Conservation (phyloP, 2,888 invertebrate genomes). For the Agrotis puta region DNA sequence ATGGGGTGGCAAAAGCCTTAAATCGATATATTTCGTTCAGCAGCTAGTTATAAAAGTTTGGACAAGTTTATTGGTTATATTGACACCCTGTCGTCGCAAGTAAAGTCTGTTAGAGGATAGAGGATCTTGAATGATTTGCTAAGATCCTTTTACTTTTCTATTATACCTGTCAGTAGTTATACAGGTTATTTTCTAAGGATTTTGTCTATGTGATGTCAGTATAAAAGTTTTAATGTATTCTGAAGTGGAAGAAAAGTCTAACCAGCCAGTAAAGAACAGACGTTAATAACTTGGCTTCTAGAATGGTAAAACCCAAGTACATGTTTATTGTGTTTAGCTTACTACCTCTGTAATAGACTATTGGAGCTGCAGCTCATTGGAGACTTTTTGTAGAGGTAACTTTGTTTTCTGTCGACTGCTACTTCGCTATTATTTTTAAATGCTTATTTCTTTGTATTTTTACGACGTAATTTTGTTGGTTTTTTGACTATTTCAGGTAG, state of each 20-base stretch:
- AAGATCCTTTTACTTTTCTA: slow-evolving; percentile 34
- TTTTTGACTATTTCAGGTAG: too few relatives aligned
- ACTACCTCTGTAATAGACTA: too few relatives aligned
- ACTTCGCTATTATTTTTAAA: too few relatives aligned
- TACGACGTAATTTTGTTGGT: too few relatives aligned
- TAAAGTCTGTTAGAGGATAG: slow-evolving; percentile 61
- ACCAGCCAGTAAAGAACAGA: too few relatives aligned
- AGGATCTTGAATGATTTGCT: slow-evolving; percentile 17
- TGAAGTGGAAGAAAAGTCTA: background rate
- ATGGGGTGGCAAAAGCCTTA: slow-evolving; percentile 87
- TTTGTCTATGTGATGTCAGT: background rate
- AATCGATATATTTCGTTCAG: slow-evolving; percentile 88
- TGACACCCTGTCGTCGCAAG: slow-evolving; percentile 81
- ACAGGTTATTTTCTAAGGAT: background rate
- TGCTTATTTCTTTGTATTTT: too few relatives aligned
- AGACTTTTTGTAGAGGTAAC: too few relatives aligned
- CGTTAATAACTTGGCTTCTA: too few relatives aligned
- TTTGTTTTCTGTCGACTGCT: too few relatives aligned
- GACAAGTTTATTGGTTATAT: slow-evolving; percentile 86
- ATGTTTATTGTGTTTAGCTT: too few relatives aligned
- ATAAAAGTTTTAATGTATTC: background rate
- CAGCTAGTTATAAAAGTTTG: slow-evolving; percentile 85
- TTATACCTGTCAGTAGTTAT: background rate
- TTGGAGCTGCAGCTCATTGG: too few relatives aligned
- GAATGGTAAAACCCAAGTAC: too few relatives aligned